Percentiles rank a stretch among this genome's conserved stretches.
These are phyloP conservation scores for Goniozus legneri DNA, from an alignment of 1,140 invertebrate genomes.

Conservation along the genomic window DNA sequence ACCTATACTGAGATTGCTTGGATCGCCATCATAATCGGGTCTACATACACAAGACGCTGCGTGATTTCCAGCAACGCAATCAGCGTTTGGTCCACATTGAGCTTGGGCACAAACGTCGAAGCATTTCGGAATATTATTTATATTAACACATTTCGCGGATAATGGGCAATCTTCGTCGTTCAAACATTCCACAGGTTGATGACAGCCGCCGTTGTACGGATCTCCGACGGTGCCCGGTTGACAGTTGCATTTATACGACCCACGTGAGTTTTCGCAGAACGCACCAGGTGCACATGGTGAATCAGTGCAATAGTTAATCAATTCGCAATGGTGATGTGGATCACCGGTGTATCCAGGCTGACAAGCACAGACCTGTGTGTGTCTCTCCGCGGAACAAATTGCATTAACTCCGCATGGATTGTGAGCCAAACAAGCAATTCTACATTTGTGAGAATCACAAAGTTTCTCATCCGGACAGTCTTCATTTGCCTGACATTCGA, in stretches of 20 bases:
- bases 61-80: conserved; percentile 72
- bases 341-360: conserved; percentile 83
- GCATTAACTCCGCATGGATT: conserved; percentile 82
- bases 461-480: conserved; percentile 80
- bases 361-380: conserved; percentile 73
- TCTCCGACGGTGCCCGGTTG: conserved; percentile 75
- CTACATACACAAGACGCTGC: conserved; percentile 73
- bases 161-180: conserved; percentile 73
- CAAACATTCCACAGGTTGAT: conserved; percentile 72
- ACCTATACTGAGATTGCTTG: conserved; percentile 65
- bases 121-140: conserved; percentile 71
- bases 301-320: conserved; percentile 75
- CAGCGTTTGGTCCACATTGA: conserved; percentile 77
- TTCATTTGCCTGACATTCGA: conserved; percentile 68
- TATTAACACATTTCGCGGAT: conserved; percentile 68
- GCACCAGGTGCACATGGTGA: conserved; percentile 80
- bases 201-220: conserved; percentile 76
- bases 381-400: conserved; percentile 76
- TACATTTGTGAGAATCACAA: conserved; percentile 76
- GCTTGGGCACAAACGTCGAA: conserved; percentile 73
- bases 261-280: conserved; percentile 76
- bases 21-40: conserved; percentile 72
- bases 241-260: conserved; percentile 78
- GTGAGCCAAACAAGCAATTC: conserved; percentile 75
- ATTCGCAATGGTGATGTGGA: conserved; percentile 64